Evolutionary conservation across 1,140 invertebrate species (phyloP), one percentile per base, ranked within the genome.

Genomic region (Brachionus asplanchnoidis): DNA sequence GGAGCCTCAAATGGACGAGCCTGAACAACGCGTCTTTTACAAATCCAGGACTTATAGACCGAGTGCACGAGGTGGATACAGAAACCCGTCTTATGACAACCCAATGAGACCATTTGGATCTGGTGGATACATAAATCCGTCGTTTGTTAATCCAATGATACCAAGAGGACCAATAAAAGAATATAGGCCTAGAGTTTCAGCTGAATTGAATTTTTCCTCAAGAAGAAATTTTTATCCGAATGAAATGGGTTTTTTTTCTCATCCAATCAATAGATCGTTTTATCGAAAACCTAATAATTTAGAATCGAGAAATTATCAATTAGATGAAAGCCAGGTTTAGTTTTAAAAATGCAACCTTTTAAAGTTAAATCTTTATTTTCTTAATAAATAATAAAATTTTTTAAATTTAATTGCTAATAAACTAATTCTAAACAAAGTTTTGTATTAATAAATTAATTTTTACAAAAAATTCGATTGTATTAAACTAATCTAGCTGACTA

Each of bases 21-120:
- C 42, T 14, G 42, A 26, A 9, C 40, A 46, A 26, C 42, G 73
- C 14, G 42, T n/a, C n/a, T 77, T 28, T 50, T 77, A 77, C 73
- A 46, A 40, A 77, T 12, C 73, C 5, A 77, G 73, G 50, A 77
- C 73, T 50, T 77, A 77, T 14, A 77, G 73, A 77, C 44, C 73
- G 26, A 77, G 73, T 50, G 44, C 3, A 14, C 73, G 42, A 3
- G 42, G 73, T 50, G 73, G 73, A 20, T 42, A 73, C n/a, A 68
- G 66, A 73, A 73, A 73, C 42, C 40, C 11, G 40, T 20, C 9
- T 3, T 73, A 17, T 12, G 73, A 77, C 20, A 50, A 53, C 28
- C 73, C 42, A 77, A 77, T 77, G 73, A 77, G 73, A 50, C 44
- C 73, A 26, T 50, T 42, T 46, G 42, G n/a, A 14, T 42, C 17